Evolutionary conservation across 53 echinoderm and acorn worm species (phyloP).

Genomic region (Luidia sarsii): DNA sequence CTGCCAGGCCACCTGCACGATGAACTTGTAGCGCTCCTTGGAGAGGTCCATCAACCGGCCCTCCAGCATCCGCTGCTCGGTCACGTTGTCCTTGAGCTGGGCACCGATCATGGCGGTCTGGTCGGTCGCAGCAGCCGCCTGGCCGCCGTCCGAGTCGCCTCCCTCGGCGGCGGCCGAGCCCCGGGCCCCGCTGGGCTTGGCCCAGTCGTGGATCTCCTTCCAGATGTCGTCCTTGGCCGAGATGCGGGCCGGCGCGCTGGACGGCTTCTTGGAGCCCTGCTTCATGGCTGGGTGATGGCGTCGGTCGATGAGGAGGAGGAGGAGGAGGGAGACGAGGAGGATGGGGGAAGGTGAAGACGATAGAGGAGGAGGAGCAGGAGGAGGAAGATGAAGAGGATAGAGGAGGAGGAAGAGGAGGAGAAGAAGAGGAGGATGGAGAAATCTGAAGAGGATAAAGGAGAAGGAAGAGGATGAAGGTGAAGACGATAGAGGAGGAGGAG

Average conservation of each 20-base stretch:
- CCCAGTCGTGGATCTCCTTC: constrained; percentile 95
- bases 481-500: too few relatives aligned
- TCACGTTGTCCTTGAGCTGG: constrained; percentile 97
- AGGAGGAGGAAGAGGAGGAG: too few relatives aligned
- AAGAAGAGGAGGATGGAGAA: too few relatives aligned
- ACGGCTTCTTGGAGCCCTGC: constrained; percentile 52
- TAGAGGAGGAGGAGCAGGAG: too few relatives aligned
- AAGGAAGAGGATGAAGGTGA: too few relatives aligned
- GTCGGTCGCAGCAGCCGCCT: constrained; percentile 60
- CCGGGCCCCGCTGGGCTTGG: constrained; percentile 67
- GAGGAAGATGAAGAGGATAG: too few relatives aligned
- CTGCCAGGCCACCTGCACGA: constrained; percentile 94
- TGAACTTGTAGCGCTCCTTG: constrained; percentile 95
- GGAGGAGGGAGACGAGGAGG: too few relatives aligned
- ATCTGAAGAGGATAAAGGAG: too few relatives aligned
- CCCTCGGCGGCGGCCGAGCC: constrained; percentile 36
- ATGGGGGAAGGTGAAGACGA: too few relatives aligned
- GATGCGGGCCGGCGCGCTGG: constrained; percentile 80
- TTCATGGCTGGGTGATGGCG: constrained; percentile 12
- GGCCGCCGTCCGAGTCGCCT: constrained; percentile 47
- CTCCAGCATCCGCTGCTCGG: constrained; percentile 93
- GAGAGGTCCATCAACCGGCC: constrained; percentile 86
- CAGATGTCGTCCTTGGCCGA: constrained; percentile 84
- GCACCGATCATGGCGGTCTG: constrained; percentile 73
- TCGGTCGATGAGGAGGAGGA: too few relatives aligned